Evolutionary conservation across 2,797 vertebrate genomes (phyloP).

Genomic region (Hafferia zeledoni): DNA sequence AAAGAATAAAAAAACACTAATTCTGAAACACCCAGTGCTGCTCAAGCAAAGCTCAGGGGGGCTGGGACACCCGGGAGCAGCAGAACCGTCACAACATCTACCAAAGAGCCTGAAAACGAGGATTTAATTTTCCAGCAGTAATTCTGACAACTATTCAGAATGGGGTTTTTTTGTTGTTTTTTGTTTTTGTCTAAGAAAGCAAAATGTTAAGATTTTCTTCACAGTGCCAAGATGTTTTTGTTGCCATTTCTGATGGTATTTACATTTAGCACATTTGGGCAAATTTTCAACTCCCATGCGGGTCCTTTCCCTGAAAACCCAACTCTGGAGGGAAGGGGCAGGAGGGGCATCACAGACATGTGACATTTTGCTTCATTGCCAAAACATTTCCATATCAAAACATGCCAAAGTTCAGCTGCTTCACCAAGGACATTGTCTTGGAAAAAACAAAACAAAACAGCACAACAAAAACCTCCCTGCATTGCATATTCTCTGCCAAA

Average conservation of each 20-base stretch:
- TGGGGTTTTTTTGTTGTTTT: too few relatives aligned
- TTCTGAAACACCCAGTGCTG: not conserved
- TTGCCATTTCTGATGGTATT: slow-evolving; percentile 12
- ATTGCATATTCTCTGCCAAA: not conserved
- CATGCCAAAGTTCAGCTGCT: not conserved
- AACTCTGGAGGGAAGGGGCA: not conserved
- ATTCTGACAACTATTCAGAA: not conserved
- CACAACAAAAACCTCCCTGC: not conserved
- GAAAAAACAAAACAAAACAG: not conserved
- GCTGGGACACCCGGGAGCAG: not conserved
- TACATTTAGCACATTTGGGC: not conserved
- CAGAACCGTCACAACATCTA: not conserved
- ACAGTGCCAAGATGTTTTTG: not conserved
- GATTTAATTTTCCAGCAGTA: not conserved
- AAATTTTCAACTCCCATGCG: not conserved
- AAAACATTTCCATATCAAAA: slow-evolving; percentile 38
- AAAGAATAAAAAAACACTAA: not conserved
- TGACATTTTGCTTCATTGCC: not conserved
- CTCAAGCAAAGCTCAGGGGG: not conserved
- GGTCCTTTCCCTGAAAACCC: not conserved
- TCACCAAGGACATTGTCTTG: not conserved
- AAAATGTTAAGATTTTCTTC: not conserved
- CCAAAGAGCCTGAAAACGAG: not conserved
- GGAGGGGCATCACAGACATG: not conserved
- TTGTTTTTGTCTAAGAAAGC: not conserved